Conservation (phyloP, 2,888 invertebrate genomes). For the Melolontha melolontha region DNA sequence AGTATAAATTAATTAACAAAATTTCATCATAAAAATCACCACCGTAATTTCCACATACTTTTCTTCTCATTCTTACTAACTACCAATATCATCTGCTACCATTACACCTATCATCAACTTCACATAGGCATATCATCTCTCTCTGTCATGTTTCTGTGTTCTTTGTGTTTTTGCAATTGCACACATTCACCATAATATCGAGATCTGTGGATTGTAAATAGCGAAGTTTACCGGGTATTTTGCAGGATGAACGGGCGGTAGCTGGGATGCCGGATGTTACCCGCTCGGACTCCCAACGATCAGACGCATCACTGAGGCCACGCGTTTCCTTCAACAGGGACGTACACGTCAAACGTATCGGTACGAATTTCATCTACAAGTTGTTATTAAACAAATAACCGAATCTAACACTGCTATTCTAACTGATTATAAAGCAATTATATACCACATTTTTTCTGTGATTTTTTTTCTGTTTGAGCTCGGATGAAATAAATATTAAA, state of each 20-base stretch:
- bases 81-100: not conserved
- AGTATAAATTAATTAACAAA: too few relatives aligned
- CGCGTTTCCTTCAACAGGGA: conserved; percentile 90
- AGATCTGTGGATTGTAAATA: conserved; percentile 31
- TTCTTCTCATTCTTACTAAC: too few relatives aligned
- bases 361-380: conserved; percentile 64
- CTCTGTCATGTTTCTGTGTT: not conserved
- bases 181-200: conserved; percentile 13
- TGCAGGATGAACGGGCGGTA: conserved; percentile 59
- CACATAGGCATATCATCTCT: not conserved
- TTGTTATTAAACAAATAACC: conserved; percentile 33
- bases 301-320: conserved; percentile 69
- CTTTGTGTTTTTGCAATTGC: not conserved
- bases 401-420: conserved; percentile 22
- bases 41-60: too few relatives aligned
- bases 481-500: too few relatives aligned
- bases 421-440: conserved; percentile 2
- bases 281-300: conserved; percentile 69
- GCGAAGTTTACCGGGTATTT: conserved; percentile 52
- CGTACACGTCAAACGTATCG: conserved; percentile 91
- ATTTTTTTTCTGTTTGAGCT: too few relatives aligned
- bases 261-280: conserved; percentile 70
- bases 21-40: too few relatives aligned
- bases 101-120: not conserved
- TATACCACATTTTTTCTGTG: too few relatives aligned